Evolutionary conservation across 2,888 invertebrate species (phyloP).

Genomic region (Polyommatus icarus): DNA sequence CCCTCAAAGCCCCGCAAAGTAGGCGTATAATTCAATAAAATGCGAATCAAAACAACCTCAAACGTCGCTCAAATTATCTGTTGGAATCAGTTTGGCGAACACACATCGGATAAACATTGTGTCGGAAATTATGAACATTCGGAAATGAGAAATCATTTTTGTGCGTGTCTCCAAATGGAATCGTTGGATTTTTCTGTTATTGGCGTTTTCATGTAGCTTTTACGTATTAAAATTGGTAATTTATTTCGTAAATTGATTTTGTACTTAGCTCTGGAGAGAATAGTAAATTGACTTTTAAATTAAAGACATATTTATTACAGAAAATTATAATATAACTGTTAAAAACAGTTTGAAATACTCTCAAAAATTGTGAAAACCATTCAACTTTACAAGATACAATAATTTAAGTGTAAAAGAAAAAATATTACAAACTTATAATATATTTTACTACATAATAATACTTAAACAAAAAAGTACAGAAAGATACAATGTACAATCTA

Average conservation of each 20-base stretch:
- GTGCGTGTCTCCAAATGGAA: slow-evolving; percentile 4
- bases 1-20: not conserved
- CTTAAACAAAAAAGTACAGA: no score
- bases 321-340: no score
- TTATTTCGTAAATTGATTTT: not conserved
- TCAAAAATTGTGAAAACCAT: no score
- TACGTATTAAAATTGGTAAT: not conserved
- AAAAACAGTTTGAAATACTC: no score
- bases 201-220: not conserved
- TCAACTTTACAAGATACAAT: no score
- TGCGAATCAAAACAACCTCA: slow-evolving; percentile 8
- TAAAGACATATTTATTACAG: no score
- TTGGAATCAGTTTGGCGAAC: not conserved
- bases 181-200: not conserved
- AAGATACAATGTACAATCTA: no score
- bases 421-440: no score
- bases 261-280: not conserved
- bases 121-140: slow-evolving; percentile 11
- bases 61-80: slow-evolving; percentile 12
- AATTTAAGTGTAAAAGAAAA: no score
- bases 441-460: no score
- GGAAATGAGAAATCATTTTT: slow-evolving; percentile 29
- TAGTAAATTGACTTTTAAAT: not conserved
- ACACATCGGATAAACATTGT: slow-evolving; percentile 23
- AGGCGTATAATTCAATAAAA: slow-evolving; percentile 6